phyloP scores from a whole-genome alignment of 23 tunicate genomes.

The Phallusia fumigata region DNA sequence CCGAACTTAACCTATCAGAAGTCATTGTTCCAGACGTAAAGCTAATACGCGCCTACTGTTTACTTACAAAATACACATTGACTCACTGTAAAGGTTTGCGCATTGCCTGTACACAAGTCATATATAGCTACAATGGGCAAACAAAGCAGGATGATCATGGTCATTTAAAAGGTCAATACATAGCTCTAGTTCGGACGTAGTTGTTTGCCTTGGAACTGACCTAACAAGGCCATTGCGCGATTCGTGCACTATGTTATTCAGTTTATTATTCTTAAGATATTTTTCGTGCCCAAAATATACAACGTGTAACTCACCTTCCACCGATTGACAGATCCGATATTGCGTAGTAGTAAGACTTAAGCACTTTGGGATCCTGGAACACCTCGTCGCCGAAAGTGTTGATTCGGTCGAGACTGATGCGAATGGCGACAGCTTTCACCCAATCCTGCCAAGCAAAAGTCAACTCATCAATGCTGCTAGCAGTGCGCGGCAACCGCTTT shows the following conservation, averaged over 20 bases:
- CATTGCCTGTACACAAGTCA: no score
- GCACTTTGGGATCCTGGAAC: constrained; percentile 87
- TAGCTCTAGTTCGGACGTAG: not conserved
- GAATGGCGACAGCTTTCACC: constrained; percentile 91
- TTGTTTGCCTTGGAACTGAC: not conserved
- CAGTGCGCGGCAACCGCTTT: no score
- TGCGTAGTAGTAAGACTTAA: constrained; percentile 93
- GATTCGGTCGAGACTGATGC: constrained; percentile 84
- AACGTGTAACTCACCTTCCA: constrained; percentile 55
- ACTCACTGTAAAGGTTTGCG: not conserved
- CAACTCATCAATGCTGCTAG: no score
- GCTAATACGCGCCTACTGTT: not conserved
- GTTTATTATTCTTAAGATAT: not conserved
- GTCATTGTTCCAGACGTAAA: not conserved
- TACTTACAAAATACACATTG: not conserved
- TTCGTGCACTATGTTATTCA: no score
- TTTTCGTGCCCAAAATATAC: not conserved
- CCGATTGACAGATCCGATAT: constrained; percentile 96
- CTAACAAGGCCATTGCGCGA: not conserved
- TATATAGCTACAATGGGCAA: not conserved
- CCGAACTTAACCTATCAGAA: not conserved
- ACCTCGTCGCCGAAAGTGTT: constrained; percentile 99
- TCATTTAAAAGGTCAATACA: not conserved
- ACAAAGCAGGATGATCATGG: not conserved
- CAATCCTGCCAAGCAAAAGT: constrained; percentile 61